Percentiles rank a stretch among this genome's conserved stretches.
These are phyloP conservation scores for Sciurus vulgaris DNA, from an alignment of 2,797 vertebrate genomes.

Conservation along the genomic window DNA sequence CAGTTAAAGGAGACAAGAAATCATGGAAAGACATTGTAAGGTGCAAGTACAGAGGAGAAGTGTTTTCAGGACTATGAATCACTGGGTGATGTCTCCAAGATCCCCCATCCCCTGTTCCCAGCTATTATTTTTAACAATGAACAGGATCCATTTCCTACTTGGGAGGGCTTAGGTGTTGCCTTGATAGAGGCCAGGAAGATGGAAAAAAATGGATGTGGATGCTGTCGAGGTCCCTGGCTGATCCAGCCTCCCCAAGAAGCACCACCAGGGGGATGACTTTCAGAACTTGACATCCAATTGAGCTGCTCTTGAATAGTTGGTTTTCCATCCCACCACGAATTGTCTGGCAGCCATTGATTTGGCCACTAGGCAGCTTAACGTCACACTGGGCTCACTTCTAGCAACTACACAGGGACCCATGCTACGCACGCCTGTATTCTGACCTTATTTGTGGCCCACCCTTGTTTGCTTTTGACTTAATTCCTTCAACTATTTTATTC, in stretches of 20 bases:
- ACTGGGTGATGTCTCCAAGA: background rate
- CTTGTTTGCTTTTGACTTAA: background rate
- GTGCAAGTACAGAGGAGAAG: background rate
- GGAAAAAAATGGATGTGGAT: background rate
- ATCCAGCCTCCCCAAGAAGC: background rate
- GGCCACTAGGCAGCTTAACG: background rate
- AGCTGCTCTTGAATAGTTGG: background rate
- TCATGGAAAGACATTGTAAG: background rate
- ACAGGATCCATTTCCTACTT: background rate
- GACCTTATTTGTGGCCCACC: background rate
- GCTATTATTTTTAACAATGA: background rate
- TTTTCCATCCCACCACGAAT: background rate
- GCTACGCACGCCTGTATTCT: background rate
- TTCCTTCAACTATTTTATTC: slow-evolving; percentile 42
- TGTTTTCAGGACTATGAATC: background rate
- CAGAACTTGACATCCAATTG: background rate
- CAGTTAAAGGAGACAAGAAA: background rate
- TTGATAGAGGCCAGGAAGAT: background rate
- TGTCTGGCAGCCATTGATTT: background rate
- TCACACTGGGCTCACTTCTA: background rate
- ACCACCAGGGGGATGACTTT: background rate
- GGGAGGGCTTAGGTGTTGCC: background rate
- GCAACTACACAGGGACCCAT: background rate
- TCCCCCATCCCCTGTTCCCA: background rate
- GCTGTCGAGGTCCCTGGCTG: background rate